Conservation (phyloP, 2,797 vertebrate species). For the Sebastes minor region DNA sequence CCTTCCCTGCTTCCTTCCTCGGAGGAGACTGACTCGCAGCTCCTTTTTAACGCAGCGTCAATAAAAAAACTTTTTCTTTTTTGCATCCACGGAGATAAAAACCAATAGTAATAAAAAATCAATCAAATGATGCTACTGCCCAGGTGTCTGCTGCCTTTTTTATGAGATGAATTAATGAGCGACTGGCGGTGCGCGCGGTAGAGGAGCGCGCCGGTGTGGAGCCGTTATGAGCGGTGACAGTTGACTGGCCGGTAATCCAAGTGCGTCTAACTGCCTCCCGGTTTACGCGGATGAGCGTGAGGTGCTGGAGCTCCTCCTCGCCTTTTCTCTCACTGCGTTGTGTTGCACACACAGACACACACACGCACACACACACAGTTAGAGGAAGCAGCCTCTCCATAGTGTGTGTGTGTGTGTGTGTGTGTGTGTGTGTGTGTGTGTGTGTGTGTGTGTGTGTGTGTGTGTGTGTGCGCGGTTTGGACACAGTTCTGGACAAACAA, state of each 20-base stretch:
- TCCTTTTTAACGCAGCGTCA: slow-evolving; percentile 60
- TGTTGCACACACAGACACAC: too few species aligned
- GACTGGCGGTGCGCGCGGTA: slow-evolving; percentile 26
- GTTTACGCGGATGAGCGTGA: slow-evolving; percentile 45
- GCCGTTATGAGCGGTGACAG: slow-evolving; percentile 65
- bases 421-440: too few species aligned
- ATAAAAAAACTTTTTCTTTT: slow-evolving; percentile 11
- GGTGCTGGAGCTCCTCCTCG: slow-evolving; percentile 74
- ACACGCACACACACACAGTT: too few species aligned
- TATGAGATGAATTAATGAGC: slow-evolving; percentile 20
- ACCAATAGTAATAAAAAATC: slow-evolving; percentile 40
- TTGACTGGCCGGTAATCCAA: slow-evolving; percentile 78
- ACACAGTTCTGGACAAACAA: neutral
- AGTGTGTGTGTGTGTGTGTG: too few species aligned
- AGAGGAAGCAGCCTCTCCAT: too few species aligned
- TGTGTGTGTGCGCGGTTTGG: neutral
- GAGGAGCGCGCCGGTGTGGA: slow-evolving; percentile 40
- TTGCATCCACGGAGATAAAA: slow-evolving; percentile 50
- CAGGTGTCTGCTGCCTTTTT: slow-evolving; percentile 30
- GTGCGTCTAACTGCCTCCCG: slow-evolving; percentile 67
- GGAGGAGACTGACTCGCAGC: slow-evolving; percentile 62
- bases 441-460: too few species aligned
- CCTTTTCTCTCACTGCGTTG: slow-evolving; percentile 13
- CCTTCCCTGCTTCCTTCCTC: slow-evolving; percentile 5
- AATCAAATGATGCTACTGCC: slow-evolving; percentile 16